A percentile compares a stretch with the other conserved stretches of the same genome.
Evolutionary conservation across 2,797 vertebrate genomes (phyloP).

Genomic region (Melanogrammus aeglefinus): DNA sequence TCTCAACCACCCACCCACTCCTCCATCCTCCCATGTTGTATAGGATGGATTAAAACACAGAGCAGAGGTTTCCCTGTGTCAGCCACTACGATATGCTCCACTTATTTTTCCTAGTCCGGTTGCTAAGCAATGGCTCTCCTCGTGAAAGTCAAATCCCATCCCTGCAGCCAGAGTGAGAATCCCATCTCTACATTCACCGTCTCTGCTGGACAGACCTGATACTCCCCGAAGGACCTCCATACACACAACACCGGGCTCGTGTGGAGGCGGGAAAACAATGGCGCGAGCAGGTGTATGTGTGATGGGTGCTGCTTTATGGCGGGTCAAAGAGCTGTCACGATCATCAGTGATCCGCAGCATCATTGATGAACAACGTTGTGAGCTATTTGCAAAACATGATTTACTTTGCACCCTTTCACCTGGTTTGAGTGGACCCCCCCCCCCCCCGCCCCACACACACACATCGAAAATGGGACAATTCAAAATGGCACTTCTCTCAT

Average conservation of each 20-base stretch:
- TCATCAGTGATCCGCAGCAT: slow-evolving; percentile 19
- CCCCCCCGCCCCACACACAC: no score
- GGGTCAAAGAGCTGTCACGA: neutral
- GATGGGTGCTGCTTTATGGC: neutral
- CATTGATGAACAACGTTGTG: neutral
- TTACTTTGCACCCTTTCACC: neutral
- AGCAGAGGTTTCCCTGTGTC: slow-evolving; percentile 41
- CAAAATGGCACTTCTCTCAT: slow-evolving; percentile 36
- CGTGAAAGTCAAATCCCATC: slow-evolving; percentile 65
- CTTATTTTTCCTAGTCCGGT: slow-evolving; percentile 61
- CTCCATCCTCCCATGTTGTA: neutral
- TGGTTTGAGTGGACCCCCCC: neutral
- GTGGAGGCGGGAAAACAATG: slow-evolving; percentile 8
- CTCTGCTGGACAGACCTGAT: slow-evolving; percentile 42
- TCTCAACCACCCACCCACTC: neutral
- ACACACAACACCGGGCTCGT: slow-evolving; percentile 39
- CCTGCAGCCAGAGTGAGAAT: slow-evolving; percentile 45
- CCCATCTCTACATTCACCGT: slow-evolving; percentile 42
- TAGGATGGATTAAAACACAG: slow-evolving; percentile 31
- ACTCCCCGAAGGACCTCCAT: slow-evolving; percentile 33
- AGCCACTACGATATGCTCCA: slow-evolving; percentile 43
- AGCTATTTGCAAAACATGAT: neutral
- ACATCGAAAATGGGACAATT: slow-evolving; percentile 25
- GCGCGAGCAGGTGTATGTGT: slow-evolving; percentile 11
- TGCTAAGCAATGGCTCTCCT: slow-evolving; percentile 74